A percentile compares a stretch with the other conserved stretches of the same genome.
These are phyloP conservation scores for Poecilia velifera DNA, from an alignment of 2,797 vertebrate species.

Conservation along the genomic window DNA sequence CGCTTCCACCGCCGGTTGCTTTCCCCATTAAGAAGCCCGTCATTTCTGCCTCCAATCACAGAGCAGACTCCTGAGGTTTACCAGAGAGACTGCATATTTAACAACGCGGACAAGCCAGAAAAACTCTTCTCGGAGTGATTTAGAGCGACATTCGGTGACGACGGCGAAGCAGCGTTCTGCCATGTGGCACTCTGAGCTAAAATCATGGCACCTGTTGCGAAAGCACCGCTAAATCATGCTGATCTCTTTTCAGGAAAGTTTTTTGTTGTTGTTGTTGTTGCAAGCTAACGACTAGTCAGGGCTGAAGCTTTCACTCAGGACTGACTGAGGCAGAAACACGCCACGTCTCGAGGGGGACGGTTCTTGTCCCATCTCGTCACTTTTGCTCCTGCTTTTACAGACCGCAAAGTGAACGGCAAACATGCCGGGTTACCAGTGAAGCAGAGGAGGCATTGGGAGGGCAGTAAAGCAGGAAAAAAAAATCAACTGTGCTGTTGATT, in stretches of 20 bases:
- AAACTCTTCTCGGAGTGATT: slow-evolving; percentile 67
- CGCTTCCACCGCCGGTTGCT: slow-evolving; percentile 61
- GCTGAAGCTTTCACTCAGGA: slow-evolving; percentile 59
- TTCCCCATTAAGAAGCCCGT: slow-evolving; percentile 69
- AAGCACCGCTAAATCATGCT: slow-evolving; percentile 26
- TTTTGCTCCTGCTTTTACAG: slow-evolving; percentile 54
- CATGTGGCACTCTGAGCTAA: slow-evolving; percentile 41
- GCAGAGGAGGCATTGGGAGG: slow-evolving; percentile 7
- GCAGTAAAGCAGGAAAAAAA: slow-evolving; percentile 3
- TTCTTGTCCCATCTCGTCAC: slow-evolving; percentile 58
- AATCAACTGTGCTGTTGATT: slow-evolving; percentile 9
- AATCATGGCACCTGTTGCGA: slow-evolving; percentile 60
- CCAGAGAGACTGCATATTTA: slow-evolving; percentile 65
- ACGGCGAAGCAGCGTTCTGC: slow-evolving; percentile 51
- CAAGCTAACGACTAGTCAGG: slow-evolving; percentile 51
- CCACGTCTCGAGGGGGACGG: slow-evolving; percentile 53
- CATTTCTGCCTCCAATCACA: slow-evolving; percentile 66
- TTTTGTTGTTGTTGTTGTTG: slow-evolving; percentile 18
- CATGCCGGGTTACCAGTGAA: slow-evolving; percentile 31
- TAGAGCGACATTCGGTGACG: slow-evolving; percentile 53
- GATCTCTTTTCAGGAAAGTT: slow-evolving; percentile 19
- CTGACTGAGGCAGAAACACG: slow-evolving; percentile 61
- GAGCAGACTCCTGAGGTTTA: slow-evolving; percentile 68
- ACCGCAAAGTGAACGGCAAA: slow-evolving; percentile 34
- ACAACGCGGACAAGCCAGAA: slow-evolving; percentile 56